Conservation (phyloP, 2,797 vertebrate species). For the Microctenopoma lineatum region DNA sequence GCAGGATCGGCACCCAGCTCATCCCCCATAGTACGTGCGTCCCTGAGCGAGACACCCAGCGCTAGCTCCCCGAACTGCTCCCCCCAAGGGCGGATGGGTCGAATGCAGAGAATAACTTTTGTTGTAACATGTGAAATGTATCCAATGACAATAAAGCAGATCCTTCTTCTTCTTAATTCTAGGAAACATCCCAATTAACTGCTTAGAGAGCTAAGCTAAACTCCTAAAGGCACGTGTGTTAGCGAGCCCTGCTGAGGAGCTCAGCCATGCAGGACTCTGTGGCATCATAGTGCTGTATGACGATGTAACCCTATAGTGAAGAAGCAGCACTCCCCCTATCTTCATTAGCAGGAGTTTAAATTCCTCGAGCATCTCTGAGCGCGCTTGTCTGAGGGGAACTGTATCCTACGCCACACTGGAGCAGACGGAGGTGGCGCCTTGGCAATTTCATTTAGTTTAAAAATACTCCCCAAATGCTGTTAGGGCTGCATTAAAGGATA, state of each 20-base stretch:
- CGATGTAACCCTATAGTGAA: constrained; percentile 77
- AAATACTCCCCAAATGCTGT: constrained; percentile 98
- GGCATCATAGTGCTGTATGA: constrained; percentile 69
- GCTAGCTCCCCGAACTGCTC: no score
- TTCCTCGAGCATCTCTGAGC: constrained; percentile 79
- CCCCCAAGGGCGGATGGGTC: no score
- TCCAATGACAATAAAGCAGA: no score
- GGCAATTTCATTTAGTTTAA: constrained; percentile 98
- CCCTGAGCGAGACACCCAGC: no score
- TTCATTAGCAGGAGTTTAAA: constrained; percentile 82
- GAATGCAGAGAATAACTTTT: no score
- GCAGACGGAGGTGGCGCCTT: constrained; percentile 91
- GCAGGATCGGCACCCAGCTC: no score
- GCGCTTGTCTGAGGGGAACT: constrained; percentile 74
- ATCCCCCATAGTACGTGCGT: no score
- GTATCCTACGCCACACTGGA: constrained; percentile 84
- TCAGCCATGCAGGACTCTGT: constrained; percentile 41
- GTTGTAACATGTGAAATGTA: no score
- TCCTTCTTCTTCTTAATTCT: not conserved
- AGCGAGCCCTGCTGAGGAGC: constrained; percentile 20
- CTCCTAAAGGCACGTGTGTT: not conserved
- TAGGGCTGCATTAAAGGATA: constrained; percentile 95
- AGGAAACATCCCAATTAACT: constrained; percentile 16
- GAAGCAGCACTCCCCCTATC: constrained; percentile 66
- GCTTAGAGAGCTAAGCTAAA: not conserved